Percentiles rank a stretch among this genome's conserved stretches.
Evolutionary conservation across 1,140 invertebrate species (phyloP).

Genomic region (Drosophila trapezifrons): DNA sequence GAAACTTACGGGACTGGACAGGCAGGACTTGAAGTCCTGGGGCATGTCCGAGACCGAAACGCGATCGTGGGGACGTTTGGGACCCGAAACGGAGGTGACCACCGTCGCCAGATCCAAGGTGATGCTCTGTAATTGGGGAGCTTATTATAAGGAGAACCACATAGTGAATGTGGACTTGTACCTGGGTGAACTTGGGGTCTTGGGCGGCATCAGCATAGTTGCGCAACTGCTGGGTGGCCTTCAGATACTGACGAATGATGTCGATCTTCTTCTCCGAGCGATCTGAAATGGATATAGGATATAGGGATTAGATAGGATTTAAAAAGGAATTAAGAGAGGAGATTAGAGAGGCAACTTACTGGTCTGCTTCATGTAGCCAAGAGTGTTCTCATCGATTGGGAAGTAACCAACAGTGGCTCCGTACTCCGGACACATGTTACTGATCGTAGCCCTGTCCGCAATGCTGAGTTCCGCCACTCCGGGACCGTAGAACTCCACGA

Average conservation of each 20-base stretch:
- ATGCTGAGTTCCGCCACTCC: constrained; percentile 96
- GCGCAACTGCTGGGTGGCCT: constrained; percentile 92
- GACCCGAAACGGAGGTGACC: constrained; percentile 97
- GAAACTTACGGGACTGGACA: constrained; percentile 93
- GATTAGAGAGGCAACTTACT: constrained; percentile 86
- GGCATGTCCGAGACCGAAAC: constrained; percentile 96
- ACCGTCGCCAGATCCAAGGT: constrained; percentile 95
- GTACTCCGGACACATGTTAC: constrained; percentile 99
- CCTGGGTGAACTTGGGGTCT: constrained; percentile 95
- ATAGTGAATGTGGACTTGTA: constrained; percentile 34
- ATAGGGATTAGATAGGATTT: not conserved
- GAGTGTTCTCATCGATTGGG: constrained; percentile 94
- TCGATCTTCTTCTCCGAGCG: constrained; percentile 92
- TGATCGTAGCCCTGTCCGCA: constrained; percentile 96
- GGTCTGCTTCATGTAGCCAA: constrained; percentile 94
- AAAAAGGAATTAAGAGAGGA: not conserved
- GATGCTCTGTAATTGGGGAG: constrained; percentile 86
- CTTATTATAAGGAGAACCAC: not conserved
- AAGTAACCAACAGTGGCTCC: constrained; percentile 98
- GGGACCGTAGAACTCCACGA: constrained; percentile 99
- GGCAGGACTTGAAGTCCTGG: constrained; percentile 93
- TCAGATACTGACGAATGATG: constrained; percentile 93
- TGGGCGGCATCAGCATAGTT: constrained; percentile 91
- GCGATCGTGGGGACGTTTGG: constrained; percentile 98
- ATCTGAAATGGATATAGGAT: constrained; percentile 86